These are phyloP conservation scores for Triplophysa tibetana DNA, from an alignment of 2,113 vertebrate species.

Conservation along the genomic window DNA sequence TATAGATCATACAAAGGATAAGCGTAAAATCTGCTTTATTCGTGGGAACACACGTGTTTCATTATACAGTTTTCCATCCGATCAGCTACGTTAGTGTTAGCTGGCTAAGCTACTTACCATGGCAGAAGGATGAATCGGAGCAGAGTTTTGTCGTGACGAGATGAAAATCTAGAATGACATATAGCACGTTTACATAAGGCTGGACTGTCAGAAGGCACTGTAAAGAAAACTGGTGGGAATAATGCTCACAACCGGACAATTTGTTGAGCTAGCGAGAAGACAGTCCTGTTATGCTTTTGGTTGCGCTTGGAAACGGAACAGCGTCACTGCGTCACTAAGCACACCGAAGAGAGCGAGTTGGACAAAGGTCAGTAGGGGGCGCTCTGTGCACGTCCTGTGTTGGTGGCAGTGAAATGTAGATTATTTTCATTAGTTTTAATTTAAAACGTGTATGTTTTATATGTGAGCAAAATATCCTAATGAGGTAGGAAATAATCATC, in stretches of 20 bases:
- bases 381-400: not conserved
- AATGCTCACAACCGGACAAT: not conserved
- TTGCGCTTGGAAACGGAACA: slow-evolving; percentile 47
- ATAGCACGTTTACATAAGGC: not conserved
- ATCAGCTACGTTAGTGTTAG: slow-evolving; percentile 25
- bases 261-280: not conserved
- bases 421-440: too few relatives aligned
- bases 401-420: not conserved
- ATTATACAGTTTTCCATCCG: not conserved
- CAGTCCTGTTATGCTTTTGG: not conserved
- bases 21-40: not conserved
- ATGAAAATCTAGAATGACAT: not conserved
- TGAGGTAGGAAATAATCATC: too few relatives aligned
- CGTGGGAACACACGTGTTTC: not conserved
- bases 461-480: too few relatives aligned
- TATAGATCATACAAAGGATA: not conserved
- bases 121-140: not conserved
- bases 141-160: not conserved
- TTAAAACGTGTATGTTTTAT: too few relatives aligned
- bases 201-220: not conserved
- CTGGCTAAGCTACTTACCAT: slow-evolving; percentile 56
- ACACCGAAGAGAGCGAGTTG: not conserved
- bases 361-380: not conserved
- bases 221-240: not conserved
- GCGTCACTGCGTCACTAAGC: slow-evolving; percentile 53